A percentile compares a stretch with the other conserved stretches of the same genome.
Conservation (phyloP, 2,888 invertebrate genomes). For the Muscina levida region DNA sequence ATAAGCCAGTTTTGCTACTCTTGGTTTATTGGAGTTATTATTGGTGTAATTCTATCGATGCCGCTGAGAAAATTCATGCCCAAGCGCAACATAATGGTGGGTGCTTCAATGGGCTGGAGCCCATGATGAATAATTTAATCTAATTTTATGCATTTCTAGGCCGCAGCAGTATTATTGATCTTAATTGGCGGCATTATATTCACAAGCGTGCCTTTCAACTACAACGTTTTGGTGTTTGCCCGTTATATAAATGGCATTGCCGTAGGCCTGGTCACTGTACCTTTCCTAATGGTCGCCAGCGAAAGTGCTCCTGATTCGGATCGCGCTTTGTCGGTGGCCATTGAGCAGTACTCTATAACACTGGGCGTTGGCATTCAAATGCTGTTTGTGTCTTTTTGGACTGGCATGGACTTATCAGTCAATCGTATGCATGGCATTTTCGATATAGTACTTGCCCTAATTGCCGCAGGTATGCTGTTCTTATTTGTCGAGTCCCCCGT, state of each 20-base stretch:
- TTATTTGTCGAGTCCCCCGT: constrained; percentile 72
- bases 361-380: constrained; percentile 72
- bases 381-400: constrained; percentile 67
- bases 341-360: constrained; percentile 70
- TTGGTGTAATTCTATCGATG: constrained; percentile 70
- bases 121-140: background rate
- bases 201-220: constrained; percentile 68
- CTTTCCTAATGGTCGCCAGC: constrained; percentile 72
- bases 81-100: constrained; percentile 62
- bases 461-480: too few species aligned
- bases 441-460: constrained; percentile 62
- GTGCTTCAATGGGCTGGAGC: background rate
- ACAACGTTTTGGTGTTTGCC: constrained; percentile 68
- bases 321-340: constrained; percentile 68
- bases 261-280: constrained; percentile 71
- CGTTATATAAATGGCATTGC: constrained; percentile 74
- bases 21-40: constrained; percentile 75
- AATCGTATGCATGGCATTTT: constrained; percentile 72
- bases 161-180: constrained; percentile 67
- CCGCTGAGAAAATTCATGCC: constrained; percentile 58
- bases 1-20: constrained; percentile 68
- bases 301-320: constrained; percentile 68
- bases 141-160: constrained; percentile 3
- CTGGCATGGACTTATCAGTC: constrained; percentile 2
- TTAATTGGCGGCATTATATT: constrained; percentile 72